Evolutionary conservation across 1,140 invertebrate genomes (phyloP).

Genomic region (Globodera rostochiensis): DNA sequence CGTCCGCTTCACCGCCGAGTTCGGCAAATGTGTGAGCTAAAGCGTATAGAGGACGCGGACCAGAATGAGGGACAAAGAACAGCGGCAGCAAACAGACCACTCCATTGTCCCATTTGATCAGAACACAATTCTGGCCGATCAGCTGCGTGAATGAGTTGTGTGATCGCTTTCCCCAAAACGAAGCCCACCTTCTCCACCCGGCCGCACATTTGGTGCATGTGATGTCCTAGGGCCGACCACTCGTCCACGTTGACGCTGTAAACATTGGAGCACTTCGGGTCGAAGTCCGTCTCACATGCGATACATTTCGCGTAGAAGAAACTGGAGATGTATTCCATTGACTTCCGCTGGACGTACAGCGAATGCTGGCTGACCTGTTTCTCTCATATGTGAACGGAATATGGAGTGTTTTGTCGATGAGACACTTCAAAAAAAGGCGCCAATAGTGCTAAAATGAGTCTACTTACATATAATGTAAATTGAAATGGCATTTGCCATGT

Average conservation of each 20-base stretch:
- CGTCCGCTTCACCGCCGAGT: conserved; percentile 16
- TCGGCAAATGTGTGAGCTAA: conserved; percentile 7
- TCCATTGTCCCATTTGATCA: conserved; percentile 27
- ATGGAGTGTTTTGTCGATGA: conserved; percentile 23
- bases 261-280: conserved; percentile 27
- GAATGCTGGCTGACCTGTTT: neutral
- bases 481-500: too few species aligned
- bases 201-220: conserved; percentile 30
- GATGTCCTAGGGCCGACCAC: conserved; percentile 25
- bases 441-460: conserved; percentile 19
- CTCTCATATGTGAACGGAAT: conserved; percentile 35
- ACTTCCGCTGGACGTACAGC: neutral
- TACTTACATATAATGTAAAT: too few species aligned
- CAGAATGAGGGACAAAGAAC: neutral
- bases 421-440: conserved; percentile 25
- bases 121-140: conserved; percentile 18
- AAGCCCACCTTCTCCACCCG: conserved; percentile 17
- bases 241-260: conserved; percentile 24
- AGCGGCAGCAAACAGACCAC: neutral
- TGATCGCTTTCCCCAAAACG: neutral
- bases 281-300: conserved; percentile 29
- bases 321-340: conserved; percentile 3
- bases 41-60: neutral
- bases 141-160: neutral
- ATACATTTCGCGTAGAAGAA: conserved; percentile 38